These are phyloP conservation scores for Aleiodes sp. DNA, from an alignment of 1,140 invertebrate genomes.

Conservation along the genomic window DNA sequence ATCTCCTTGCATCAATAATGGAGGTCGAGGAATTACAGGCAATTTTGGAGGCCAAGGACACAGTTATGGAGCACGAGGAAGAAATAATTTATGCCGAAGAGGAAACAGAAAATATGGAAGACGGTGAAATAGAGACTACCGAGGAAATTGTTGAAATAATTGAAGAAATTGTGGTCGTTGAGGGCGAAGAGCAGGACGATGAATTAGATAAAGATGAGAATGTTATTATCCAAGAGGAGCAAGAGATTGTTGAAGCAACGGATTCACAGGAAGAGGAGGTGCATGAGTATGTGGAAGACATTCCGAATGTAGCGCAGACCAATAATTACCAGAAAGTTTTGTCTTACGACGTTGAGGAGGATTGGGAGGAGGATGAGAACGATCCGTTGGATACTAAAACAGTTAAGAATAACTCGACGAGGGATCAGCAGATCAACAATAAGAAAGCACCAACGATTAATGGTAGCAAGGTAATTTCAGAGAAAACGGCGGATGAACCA, in stretches of 20 bases:
- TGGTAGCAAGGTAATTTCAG: background rate
- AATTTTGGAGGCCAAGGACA: constrained; percentile 27
- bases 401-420: background rate
- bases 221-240: constrained; percentile 31
- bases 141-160: constrained; percentile 52
- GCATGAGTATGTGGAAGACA: background rate
- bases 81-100: constrained; percentile 22
- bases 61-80: constrained; percentile 20
- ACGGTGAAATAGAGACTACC: constrained; percentile 38
- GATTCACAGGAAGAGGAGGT: background rate
- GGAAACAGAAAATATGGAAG: background rate
- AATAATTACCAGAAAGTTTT: constrained; percentile 43
- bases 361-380: constrained; percentile 61
- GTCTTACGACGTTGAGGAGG: constrained; percentile 56
- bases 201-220: constrained; percentile 37
- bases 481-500: background rate
- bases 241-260: constrained; percentile 21
- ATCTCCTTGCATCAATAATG: background rate
- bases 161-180: constrained; percentile 44
- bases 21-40: constrained; percentile 24
- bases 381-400: constrained; percentile 43
- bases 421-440: background rate
- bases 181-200: constrained; percentile 49
- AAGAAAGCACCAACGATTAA: constrained; percentile 10
- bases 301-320: background rate